Evolutionary conservation across 1,140 invertebrate genomes (phyloP).

Genomic region (Anadara kagoshimensis): DNA sequence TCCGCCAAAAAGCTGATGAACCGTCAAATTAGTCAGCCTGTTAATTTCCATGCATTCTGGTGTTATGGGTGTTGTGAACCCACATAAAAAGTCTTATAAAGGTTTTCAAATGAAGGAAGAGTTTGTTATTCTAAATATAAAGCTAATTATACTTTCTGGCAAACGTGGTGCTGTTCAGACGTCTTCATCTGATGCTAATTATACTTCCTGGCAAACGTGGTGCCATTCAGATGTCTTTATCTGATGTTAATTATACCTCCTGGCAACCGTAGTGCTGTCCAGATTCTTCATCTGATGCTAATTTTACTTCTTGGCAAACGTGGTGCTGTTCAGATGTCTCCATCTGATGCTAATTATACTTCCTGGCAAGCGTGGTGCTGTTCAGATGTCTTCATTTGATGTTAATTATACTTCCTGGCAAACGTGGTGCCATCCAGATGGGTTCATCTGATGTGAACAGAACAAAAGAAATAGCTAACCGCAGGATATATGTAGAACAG

Average conservation of each 20-base stretch:
- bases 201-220: too few species aligned
- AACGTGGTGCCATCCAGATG: too few species aligned
- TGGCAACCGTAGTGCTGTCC: constrained; percentile 67
- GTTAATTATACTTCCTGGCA: too few species aligned
- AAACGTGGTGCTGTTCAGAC: constrained; percentile 65
- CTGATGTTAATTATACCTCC: constrained; percentile 69
- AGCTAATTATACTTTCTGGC: constrained; percentile 71
- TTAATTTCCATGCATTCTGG: too few species aligned
- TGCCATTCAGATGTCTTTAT: constrained; percentile 67
- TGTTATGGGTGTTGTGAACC: too few species aligned
- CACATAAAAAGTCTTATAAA: too few species aligned
- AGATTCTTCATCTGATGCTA: neutral
- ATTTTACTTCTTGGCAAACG: constrained; percentile 7
- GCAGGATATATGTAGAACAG: constrained; percentile 26
- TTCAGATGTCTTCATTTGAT: constrained; percentile 67
- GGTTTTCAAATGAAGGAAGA: too few species aligned
- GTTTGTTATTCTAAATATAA: constrained; percentile 69
- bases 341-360: too few species aligned
- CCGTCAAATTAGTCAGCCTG: too few species aligned
- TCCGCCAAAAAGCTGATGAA: too few species aligned
- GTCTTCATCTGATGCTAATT: constrained; percentile 67
- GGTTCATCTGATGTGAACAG: constrained; percentile 17
- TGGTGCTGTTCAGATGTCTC: constrained; percentile 19
- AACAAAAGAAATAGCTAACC: constrained; percentile 32
- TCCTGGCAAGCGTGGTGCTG: too few species aligned